phyloP scores from a whole-genome alignment of 2,113 vertebrate species.

The Redunca redunca region DNA sequence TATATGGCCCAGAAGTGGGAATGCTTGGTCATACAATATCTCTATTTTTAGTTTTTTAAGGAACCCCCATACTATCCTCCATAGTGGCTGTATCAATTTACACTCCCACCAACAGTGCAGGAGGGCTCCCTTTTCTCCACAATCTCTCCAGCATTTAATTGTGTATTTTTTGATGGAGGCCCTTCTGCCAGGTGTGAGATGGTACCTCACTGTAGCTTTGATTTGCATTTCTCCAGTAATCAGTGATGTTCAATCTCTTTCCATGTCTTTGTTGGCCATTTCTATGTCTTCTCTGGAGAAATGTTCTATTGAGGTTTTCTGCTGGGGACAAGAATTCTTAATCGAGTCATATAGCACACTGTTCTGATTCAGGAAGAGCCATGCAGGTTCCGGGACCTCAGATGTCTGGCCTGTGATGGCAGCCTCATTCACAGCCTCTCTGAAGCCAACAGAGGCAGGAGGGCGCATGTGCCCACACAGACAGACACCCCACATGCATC shows the following conservation, averaged over 20 bases:
- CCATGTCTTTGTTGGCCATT: not conserved
- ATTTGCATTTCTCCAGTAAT: not conserved
- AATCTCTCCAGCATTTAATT: not conserved
- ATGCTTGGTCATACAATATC: not conserved
- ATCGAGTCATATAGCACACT: not conserved
- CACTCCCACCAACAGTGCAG: not conserved
- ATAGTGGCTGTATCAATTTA: not conserved
- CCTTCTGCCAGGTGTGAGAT: not conserved
- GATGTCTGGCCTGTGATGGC: not conserved
- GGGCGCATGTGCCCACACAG: accelerated
- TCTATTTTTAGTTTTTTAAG: not conserved
- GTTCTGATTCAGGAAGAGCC: accelerated
- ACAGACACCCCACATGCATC: too few species aligned
- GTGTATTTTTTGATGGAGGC: not conserved
- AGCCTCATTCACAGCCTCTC: not conserved
- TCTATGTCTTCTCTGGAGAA: not conserved
- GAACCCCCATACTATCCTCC: not conserved
- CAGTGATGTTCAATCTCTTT: not conserved
- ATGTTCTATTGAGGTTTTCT: not conserved
- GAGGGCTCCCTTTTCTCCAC: not conserved
- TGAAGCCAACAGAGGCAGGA: not conserved
- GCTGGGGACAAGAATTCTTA: not conserved
- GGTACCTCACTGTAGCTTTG: not conserved
- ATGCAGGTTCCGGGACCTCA: accelerated
- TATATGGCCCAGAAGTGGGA: not conserved